Evolutionary conservation across 2,797 vertebrate genomes (phyloP), one percentile per base, ranked within the genome.

Genomic region (Rhodeus uyekii): DNA sequence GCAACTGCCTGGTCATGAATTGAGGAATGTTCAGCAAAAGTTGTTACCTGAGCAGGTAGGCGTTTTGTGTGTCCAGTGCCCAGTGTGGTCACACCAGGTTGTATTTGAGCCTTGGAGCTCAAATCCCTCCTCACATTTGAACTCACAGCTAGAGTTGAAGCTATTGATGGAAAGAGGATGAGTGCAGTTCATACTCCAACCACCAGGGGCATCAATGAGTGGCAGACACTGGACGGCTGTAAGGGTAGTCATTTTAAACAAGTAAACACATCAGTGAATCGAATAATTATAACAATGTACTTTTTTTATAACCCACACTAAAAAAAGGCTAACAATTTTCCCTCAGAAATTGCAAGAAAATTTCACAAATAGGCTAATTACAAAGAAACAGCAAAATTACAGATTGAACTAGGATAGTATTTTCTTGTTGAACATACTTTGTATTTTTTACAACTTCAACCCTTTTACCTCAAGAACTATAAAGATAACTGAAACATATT

Each of bases 31-130:
- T 27, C 14, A 60, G 73, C 16, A 76, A 9, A 76, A 19, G 9
- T 61, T 8, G 7, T 53, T 92, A 96, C 96, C 90, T 92, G 90
- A 82, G 34, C 96, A 97, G 38, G 73, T 73, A 8, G 96, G 95
- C 4, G 86, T 65, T 3, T 64, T 83, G 55, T 90, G 87, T 48
- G 93, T 96, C 96, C 96, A 97, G 39, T 89, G 87, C 24, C 95
- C 95, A 0, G 63, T 88, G 72, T 90, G 88, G 5, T 88, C 84
- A 81, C 96, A 97, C 0, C 1, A n/a, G 9, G 92, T 88, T 1
- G 1, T 55, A 36, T 82, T 38, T 1, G 87, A 76, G 76, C 95
- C 95, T 53, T 83, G 84, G 29, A 91, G 90, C 78, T 91, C 38
- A 63, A 94, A 95, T 10, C 94, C 94, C 13, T 92, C 82, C 6